Conservation (phyloP, 1,140 invertebrate genomes). For the Scaptomyza hsui region DNA sequence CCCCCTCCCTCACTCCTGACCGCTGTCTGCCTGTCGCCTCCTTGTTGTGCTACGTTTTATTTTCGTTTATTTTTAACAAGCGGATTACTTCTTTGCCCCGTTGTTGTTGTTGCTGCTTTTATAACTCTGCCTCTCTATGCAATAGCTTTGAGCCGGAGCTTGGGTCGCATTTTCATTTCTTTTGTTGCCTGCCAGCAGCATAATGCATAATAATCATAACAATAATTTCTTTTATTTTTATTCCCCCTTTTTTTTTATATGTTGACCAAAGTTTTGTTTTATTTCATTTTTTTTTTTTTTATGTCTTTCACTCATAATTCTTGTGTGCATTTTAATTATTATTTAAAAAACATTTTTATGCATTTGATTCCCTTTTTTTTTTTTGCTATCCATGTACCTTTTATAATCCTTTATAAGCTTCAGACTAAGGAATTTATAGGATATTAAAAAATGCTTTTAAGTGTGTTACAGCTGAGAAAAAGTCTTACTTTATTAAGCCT, state of each 20-base stretch:
- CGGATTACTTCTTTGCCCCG: slow-evolving; percentile 68
- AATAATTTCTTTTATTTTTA: slow-evolving; percentile 75
- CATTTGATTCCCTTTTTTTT: slow-evolving; percentile 35
- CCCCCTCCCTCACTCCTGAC: neutral
- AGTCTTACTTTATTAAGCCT: neutral
- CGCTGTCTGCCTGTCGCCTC: neutral
- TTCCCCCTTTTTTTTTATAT: slow-evolving; percentile 55
- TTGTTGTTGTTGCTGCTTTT: slow-evolving; percentile 42
- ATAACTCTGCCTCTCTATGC: slow-evolving; percentile 48
- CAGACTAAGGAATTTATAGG: too few relatives aligned
- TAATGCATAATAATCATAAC: slow-evolving; percentile 73
- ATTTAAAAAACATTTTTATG: slow-evolving; percentile 61
- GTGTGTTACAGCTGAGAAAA: too few relatives aligned
- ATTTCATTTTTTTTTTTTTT: slow-evolving; percentile 10
- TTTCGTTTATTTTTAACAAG: slow-evolving; percentile 82
- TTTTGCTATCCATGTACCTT: neutral
- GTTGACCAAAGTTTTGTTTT: slow-evolving; percentile 17
- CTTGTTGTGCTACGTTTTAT: slow-evolving; percentile 57
- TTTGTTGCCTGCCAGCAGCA: slow-evolving; percentile 49
- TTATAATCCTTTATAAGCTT: neutral
- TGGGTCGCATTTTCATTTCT: slow-evolving; percentile 56
- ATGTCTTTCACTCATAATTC: slow-evolving; percentile 36
- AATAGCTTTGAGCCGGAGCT: slow-evolving; percentile 38
- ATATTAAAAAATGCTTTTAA: too few relatives aligned
- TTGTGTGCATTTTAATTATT: slow-evolving; percentile 74